Evolutionary conservation across 2,888 invertebrate genomes (phyloP), one percentile per base, ranked within the genome.

Genomic region (Scaeva pyrastri): DNA sequence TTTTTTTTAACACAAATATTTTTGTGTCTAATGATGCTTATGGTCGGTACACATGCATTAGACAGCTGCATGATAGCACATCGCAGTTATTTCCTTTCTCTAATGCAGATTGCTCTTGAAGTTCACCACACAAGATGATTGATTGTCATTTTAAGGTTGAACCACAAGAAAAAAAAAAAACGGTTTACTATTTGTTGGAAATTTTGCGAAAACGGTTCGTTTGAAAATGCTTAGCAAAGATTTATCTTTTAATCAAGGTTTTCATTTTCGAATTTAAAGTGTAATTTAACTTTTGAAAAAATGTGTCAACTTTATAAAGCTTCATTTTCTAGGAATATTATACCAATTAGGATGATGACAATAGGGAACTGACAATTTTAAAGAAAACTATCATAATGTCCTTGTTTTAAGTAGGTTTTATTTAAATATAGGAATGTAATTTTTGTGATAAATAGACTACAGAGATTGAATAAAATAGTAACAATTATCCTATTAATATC

Each of bases 111-210:
- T 80, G 31, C 72, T 75, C 72, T 85, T 85, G 85, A 76, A 76
- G 75, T 85, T 81, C 81, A 68, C 71, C 14, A 58, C 66, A 66
- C 66, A 66, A 52, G 68, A 81, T 76, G 81, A 85, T 85, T 85
- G 85, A 85, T 85, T 81, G 81, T 85, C 85, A 41, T 76, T 77
- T 85, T 85, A 76, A 70, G 85, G 85, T 77, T 81, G 73, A 77
- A 73, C 70, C 76, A 80, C 72, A 77, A 21, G 11, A 39, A 39
- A 1, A 50, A 43, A 43, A 66, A 71, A 78, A 73, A 62, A 48
- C 45, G 10, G 39, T 75, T 48, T 31, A 8, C 39, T 21, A 21
- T 5, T 23, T 2, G 26, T n/a, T n/a, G 1, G 21, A 12, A 23
- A 14, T n/a, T n/a, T n/a, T n/a, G n/a, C n/a, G n/a, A 56, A 52